Percentiles rank a stretch among this genome's conserved stretches.
Conservation (phyloP, 1,140 invertebrate species). For the Heliconius hermathena region DNA sequence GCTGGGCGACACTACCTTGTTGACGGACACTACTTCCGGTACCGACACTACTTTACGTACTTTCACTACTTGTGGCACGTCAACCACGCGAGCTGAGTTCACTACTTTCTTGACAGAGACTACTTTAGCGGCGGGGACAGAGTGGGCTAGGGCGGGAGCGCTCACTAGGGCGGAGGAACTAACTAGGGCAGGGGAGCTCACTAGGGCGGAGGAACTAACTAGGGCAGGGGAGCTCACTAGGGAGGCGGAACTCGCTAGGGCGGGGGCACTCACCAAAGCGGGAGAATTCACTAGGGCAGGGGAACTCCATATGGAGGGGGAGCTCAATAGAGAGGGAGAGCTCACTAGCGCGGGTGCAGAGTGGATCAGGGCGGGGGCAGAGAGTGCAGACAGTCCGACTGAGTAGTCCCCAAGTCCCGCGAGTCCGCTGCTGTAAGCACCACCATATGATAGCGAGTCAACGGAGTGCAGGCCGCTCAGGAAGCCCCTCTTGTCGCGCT, state of each 20-base stretch:
- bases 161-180: slow-evolving; percentile 23
- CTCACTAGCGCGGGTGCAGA: background rate
- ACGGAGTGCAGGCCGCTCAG: slow-evolving; percentile 4
- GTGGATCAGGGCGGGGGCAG: background rate
- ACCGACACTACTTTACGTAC: slow-evolving; percentile 57
- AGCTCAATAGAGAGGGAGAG: background rate
- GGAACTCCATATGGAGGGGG: background rate
- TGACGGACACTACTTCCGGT: slow-evolving; percentile 59
- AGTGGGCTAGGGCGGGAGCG: slow-evolving; percentile 27
- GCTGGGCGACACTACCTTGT: slow-evolving; percentile 53
- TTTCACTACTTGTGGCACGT: slow-evolving; percentile 54
- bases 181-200: background rate
- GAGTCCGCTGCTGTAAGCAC: slow-evolving; percentile 26
- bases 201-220: slow-evolving; percentile 12
- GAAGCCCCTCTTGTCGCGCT: slow-evolving; percentile 2
- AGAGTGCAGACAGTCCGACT: slow-evolving; percentile 28
- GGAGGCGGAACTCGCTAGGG: background rate
- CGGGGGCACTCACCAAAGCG: background rate
- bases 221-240: background rate
- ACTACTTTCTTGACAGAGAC: slow-evolving; percentile 56
- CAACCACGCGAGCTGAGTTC: slow-evolving; percentile 51
- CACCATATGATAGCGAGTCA: slow-evolving; percentile 12
- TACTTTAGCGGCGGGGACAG: slow-evolving; percentile 42
- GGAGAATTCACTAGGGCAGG: slow-evolving; percentile 32
- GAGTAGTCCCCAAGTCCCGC: slow-evolving; percentile 34